Evolutionary conservation across 1,140 invertebrate genomes (phyloP).

Genomic region (Lutraria rhynchaena): DNA sequence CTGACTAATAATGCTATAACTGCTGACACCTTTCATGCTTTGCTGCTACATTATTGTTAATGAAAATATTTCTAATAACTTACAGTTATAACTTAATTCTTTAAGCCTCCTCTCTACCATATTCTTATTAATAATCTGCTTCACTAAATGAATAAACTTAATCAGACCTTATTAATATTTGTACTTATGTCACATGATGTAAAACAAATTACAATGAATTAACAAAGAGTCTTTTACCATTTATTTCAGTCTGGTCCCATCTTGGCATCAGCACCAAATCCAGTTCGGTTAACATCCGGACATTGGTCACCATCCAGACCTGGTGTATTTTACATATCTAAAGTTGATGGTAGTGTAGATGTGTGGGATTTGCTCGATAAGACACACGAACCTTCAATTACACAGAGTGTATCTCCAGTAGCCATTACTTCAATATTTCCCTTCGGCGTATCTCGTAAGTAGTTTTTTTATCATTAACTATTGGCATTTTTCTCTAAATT

Average conservation of each 20-base stretch:
- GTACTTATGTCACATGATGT: no score
- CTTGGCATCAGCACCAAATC: slow-evolving; percentile 72
- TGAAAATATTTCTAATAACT: no score
- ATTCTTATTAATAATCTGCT: no score
- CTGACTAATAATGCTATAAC: no score
- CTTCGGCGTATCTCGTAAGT: slow-evolving; percentile 78
- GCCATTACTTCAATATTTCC: slow-evolving; percentile 78
- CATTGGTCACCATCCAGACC: slow-evolving; percentile 82
- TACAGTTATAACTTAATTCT: no score
- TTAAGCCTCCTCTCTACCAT: no score
- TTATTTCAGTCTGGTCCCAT: slow-evolving; percentile 80
- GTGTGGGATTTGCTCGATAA: slow-evolving; percentile 83
- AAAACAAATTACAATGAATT: no score
- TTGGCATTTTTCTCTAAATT: no score
- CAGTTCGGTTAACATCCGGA: slow-evolving; percentile 74
- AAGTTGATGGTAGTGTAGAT: slow-evolving; percentile 82
- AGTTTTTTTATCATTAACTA: neutral
- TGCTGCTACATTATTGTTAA: no score
- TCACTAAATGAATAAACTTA: no score
- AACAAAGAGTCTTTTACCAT: neutral
- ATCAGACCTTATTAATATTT: no score
- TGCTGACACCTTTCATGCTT: no score
- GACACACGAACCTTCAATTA: slow-evolving; percentile 82
- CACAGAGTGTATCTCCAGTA: slow-evolving; percentile 80
- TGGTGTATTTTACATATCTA: slow-evolving; percentile 83